Conservation (phyloP, 1,140 invertebrate genomes). For the Philotrypesis tridentata region DNA sequence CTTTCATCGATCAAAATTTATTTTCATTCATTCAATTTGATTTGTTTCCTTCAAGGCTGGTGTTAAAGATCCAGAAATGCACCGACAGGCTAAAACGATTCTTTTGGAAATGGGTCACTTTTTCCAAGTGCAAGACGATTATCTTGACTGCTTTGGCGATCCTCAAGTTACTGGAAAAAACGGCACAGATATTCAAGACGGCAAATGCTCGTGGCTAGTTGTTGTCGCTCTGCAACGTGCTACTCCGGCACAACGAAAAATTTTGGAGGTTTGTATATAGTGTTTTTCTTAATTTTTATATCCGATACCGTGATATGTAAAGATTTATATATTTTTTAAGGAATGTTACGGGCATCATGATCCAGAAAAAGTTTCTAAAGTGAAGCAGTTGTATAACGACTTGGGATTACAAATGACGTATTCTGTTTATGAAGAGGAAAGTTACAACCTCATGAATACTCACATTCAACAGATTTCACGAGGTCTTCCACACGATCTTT, state of each 20-base stretch:
- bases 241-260: constrained; percentile 81
- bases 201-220: constrained; percentile 97
- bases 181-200: constrained; percentile 94
- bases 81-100: constrained; percentile 90
- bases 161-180: constrained; percentile 89
- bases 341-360: constrained; percentile 87
- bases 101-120: constrained; percentile 96
- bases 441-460: constrained; percentile 85
- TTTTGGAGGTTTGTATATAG: constrained; percentile 78
- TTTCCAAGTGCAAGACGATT: constrained; percentile 98
- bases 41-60: constrained; percentile 71
- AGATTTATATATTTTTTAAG: constrained; percentile 62
- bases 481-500: constrained; percentile 87
- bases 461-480: constrained; percentile 90
- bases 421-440: constrained; percentile 89
- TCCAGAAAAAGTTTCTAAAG: constrained; percentile 79
- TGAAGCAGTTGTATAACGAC: constrained; percentile 88
- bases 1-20: background rate
- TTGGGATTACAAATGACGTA: constrained; percentile 86
- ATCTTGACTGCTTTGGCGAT: constrained; percentile 94
- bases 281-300: background rate
- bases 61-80: constrained; percentile 86
- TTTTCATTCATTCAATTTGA: too few relatives aligned
- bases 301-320: background rate
- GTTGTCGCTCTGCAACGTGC: constrained; percentile 90